Conservation (phyloP, 2,888 invertebrate species). For the Tachina lurida region DNA sequence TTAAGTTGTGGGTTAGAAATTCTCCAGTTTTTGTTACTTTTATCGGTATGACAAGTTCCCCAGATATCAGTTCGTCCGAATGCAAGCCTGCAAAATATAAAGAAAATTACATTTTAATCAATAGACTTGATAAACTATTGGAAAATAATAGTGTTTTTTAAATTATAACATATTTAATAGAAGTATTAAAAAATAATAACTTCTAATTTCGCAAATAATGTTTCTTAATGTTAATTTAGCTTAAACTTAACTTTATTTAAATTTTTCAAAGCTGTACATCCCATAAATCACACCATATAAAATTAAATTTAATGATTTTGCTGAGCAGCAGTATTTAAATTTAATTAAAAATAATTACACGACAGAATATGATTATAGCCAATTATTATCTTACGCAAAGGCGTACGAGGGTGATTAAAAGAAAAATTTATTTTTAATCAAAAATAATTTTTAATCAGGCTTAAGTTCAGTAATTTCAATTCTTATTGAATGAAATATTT, state of each 20-base stretch:
- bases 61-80: slow-evolving; percentile 79
- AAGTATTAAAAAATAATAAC: neutral
- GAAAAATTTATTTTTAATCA: no score
- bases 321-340: slow-evolving; percentile 64
- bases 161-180: neutral
- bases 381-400: slow-evolving; percentile 60
- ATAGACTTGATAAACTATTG: neutral
- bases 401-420: slow-evolving; percentile 10
- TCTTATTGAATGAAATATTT: no score
- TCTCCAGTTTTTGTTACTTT: slow-evolving; percentile 80
- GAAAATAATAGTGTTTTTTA: no score
- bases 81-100: slow-evolving; percentile 77
- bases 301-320: slow-evolving; percentile 41
- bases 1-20: slow-evolving; percentile 80
- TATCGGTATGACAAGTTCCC: slow-evolving; percentile 80
- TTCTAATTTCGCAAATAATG: neutral
- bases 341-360: slow-evolving; percentile 70
- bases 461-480: no score
- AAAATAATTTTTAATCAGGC: no score
- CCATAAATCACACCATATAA: slow-evolving; percentile 69
- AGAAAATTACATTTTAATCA: neutral
- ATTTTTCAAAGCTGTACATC: slow-evolving; percentile 43
- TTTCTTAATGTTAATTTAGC: neutral
- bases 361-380: slow-evolving; percentile 56
- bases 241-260: slow-evolving; percentile 5